Evolutionary conservation across 2,888 invertebrate species (phyloP), one percentile per base, ranked within the genome.

Genomic region (Clusia tigrina): DNA sequence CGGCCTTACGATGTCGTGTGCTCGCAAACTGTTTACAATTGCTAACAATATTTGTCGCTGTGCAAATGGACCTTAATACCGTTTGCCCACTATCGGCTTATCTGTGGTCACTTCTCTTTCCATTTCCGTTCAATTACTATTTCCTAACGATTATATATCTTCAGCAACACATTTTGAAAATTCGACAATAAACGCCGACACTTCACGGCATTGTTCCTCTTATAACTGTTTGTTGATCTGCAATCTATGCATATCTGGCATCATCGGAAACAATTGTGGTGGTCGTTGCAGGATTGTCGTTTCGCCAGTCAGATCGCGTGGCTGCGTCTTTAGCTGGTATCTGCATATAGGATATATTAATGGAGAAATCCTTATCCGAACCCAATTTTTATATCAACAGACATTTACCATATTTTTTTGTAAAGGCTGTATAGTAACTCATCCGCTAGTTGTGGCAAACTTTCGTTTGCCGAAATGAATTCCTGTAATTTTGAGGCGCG

Each of bases 41-140:
- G 54, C 32, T 2, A 54, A 51, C 15, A 67, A 18, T 12, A 18
- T 60, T 54, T 56, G 26, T 17, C 67, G 18, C 24, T 60, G 60
- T 1, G 62, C 58, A 20, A 66, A 66, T 37, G 65, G 61, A 0
- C 67, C 65, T 23, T 68, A 66, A 32, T 67, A 69, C 15, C 60
- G 61, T 52, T 66, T 69, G 0, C 69, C 66, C 1, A 67, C 26
- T 9, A 70, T 60, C 48, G 65, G 64, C 12, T 64, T 38, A 1
- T 62, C 57, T 2, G 66, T 63, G 2, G 26, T 64, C 1, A 69
- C 58, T 5, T 52, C 38, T 6, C 66, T 66, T 2, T n/a, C n/a
- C n/a, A n/a, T 59, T 58, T 64, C 68, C 67, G 5, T 32, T 37
- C 1, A 57, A 58, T 26, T n/a, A n/a, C n/a, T n/a, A n/a, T n/a